Conservation (phyloP, 2,113 vertebrate genomes). For the Vulpes ferrilata region DNA sequence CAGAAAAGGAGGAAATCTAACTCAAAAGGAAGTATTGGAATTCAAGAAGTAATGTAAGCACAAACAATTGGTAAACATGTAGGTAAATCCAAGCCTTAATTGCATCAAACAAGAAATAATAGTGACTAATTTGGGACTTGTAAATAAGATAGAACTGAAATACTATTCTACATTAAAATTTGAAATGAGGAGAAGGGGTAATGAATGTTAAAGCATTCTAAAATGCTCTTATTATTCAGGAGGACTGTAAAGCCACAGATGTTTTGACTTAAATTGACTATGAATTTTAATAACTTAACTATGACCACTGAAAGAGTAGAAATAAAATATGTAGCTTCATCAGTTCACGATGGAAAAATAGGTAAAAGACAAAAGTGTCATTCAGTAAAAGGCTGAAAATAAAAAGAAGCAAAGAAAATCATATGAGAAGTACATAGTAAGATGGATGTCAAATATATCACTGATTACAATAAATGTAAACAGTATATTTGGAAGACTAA, state of each 20-base stretch:
- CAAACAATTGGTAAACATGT: background rate
- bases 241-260: background rate
- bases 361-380: background rate
- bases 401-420: background rate
- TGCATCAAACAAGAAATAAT: slow-evolving; percentile 15
- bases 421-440: background rate
- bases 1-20: background rate
- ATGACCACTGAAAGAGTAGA: background rate
- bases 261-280: background rate
- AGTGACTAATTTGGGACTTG: background rate
- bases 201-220: slow-evolving; percentile 5
- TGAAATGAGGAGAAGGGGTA: background rate
- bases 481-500: background rate
- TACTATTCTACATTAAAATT: background rate
- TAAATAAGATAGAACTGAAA: slow-evolving; percentile 5
- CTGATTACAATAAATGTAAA: background rate
- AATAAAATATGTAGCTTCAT: background rate
- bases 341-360: background rate
- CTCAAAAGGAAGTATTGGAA: background rate
- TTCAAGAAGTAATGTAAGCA: background rate
- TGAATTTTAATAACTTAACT: slow-evolving; percentile 40
- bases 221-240: background rate
- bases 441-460: background rate
- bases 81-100: background rate
- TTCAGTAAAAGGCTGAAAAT: background rate